Evolutionary conservation across 1,140 invertebrate species (phyloP), one percentile per base, ranked within the genome.

Genomic region (Tetragonula clypearis): DNA sequence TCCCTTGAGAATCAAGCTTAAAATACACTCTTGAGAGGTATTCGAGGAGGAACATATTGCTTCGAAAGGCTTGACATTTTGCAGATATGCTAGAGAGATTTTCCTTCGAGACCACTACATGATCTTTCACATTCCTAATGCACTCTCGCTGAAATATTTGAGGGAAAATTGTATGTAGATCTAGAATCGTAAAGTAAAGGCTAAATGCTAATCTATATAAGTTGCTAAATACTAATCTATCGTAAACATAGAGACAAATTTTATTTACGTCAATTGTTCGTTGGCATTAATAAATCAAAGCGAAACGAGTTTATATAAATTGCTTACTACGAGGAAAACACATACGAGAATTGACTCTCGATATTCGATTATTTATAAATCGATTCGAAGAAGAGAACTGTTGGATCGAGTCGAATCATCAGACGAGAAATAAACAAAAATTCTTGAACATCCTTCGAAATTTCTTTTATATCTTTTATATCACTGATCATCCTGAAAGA

Each of bases 181-280:
- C 41, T 14, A 69, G 55, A 35, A 79, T 65, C 66, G 62, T 58
- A 60, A 74, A 30, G 56, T 56, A 56, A 58, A 55, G 49, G 69
- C 23, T 93, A 93, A 93, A 94, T 93, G 92, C 75, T 90, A 87
- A 92, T 92, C 91, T 91, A 92, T 91, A n/a, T n/a, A n/a, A n/a
- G n/a, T n/a, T n/a, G 69, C 23, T 93, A 93, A 93, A 94, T 93
- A 92, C 75, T 90, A 87, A 92, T 92, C 91, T 91, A 92, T 91
- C 71, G 86, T 58, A 53, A 26, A 76, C 85, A 76, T 77, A 69
- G 35, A 73, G 92, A 88, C 89, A 92, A 87, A 88, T 88, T 72
- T 73, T 30, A 79, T 72, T 92, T 92, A 73, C 88, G 89, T 92
- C 90, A 91, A 89, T 85, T 74, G 84, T 77, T 55, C 79, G 79